Evolutionary conservation across 30 jellyfish, hydroid and myxozoan species (phyloP), one percentile per base, ranked within the genome.

Genomic region (Sanderia malayensis): DNA sequence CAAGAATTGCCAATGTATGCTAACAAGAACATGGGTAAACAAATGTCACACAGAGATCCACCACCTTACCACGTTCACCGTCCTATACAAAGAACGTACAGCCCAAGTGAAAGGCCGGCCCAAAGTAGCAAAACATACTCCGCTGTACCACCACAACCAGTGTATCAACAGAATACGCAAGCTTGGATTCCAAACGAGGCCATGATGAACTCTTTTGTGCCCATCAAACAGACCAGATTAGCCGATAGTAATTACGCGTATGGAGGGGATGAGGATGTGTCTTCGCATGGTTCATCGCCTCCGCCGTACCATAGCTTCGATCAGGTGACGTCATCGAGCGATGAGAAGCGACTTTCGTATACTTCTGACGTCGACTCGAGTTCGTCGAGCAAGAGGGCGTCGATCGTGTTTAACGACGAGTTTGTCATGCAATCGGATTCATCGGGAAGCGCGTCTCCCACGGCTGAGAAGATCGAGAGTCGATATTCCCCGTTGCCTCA

Each of bases 401-500:
- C 97, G 1, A 82, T 76, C 10, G 86, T 82, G 3, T 69, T 71
- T 45, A 86, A 83, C 0, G 95, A 81, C 37, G 95, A 87, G 9
- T 71, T 92, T 2, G 30, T 58, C 22, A 70, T 86, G 8, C 95
- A 77, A 70, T 78, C 95, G 7, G 98, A 92, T 53, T 92, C 98
- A 11, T 84, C 98, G 0, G 90, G 95, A 8, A 90, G 94, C 61
- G 71, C 98, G 4, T 83, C 95, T 22, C 99, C 99, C 0, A 81
- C 89, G 1, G 85, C 86, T 1, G 99, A 93, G 57, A 76, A 86
- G 26, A 87, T 93, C 25, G 95, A 93, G 49, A 94, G 99, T 33
- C 86, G 95, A 29, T 93, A 93, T 74, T 93, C 99, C 11, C 99
- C 99, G 23, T 67, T 93, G 46, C 99, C 99, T n/a, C 26, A 76